Conservation (phyloP, 2,113 vertebrate species). For the Phyllostomus discolor region DNA sequence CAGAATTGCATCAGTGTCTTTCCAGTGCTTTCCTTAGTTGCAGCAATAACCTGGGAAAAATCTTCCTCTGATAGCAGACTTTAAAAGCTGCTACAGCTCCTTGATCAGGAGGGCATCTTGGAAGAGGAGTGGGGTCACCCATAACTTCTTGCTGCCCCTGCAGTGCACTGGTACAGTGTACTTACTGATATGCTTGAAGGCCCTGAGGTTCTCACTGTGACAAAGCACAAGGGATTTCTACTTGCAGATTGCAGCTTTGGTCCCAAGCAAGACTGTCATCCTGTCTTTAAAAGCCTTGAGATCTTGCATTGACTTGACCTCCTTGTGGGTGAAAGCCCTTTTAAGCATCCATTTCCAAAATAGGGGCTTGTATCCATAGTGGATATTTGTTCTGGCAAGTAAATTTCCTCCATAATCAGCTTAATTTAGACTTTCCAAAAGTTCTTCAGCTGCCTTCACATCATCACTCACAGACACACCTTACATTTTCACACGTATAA, state of each 20-base stretch:
- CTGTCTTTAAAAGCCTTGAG: no score
- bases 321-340: no score
- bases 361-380: not conserved
- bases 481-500: not conserved
- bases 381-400: not conserved
- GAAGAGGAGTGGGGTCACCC: not conserved
- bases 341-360: not conserved
- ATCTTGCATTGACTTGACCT: no score
- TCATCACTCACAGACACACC: not conserved
- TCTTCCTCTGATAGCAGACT: no score
- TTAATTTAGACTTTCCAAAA: not conserved
- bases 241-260: no score
- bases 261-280: no score
- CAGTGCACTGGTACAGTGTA: not conserved
- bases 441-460: not conserved
- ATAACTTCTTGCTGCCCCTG: not conserved
- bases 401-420: not conserved
- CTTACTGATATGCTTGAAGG: no score
- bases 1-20: no score
- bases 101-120: not conserved
- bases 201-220: no score
- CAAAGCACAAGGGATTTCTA: no score
- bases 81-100: not conserved
- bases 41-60: not conserved
- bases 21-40: no score